These are phyloP conservation scores for Tenthredo amoena DNA, from an alignment of 2,888 invertebrate genomes.

Conservation along the genomic window DNA sequence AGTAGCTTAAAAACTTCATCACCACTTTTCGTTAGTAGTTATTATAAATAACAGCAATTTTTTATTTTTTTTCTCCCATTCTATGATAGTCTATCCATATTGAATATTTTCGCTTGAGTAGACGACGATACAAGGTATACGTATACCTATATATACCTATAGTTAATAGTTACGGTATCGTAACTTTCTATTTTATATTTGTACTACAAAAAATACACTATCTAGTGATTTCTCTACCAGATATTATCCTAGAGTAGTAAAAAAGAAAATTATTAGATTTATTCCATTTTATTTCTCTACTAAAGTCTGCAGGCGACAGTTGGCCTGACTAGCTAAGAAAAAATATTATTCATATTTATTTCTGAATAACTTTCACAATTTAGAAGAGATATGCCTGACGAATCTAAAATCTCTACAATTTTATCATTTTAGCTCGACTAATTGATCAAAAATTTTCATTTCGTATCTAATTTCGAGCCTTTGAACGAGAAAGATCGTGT, in stretches of 20 bases:
- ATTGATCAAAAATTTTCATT: neutral
- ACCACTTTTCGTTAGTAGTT: neutral
- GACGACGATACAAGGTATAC: neutral
- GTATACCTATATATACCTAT: neutral
- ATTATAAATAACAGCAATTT: neutral
- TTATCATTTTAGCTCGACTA: neutral
- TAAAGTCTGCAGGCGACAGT: neutral
- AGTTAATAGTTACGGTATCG: conserved; percentile 14
- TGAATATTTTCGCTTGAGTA: neutral
- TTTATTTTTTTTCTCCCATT: neutral
- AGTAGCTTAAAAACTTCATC: neutral
- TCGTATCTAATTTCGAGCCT: neutral
- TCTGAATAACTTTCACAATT: conserved; percentile 38
- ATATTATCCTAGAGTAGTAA: neutral
- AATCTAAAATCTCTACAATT: conserved; percentile 5
- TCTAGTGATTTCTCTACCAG: conserved; percentile 22
- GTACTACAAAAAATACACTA: conserved; percentile 25
- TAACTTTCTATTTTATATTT: conserved; percentile 49
- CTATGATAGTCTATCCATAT: neutral
- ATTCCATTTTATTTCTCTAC: neutral
- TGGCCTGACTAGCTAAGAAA: neutral
- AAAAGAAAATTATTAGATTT: neutral
- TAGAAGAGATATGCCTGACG: neutral
- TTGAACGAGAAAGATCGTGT: no score
- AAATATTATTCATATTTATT: neutral